These are phyloP conservation scores for Caenorhabditis brenneri DNA, from an alignment of 1,140 invertebrate species.

Conservation along the genomic window DNA sequence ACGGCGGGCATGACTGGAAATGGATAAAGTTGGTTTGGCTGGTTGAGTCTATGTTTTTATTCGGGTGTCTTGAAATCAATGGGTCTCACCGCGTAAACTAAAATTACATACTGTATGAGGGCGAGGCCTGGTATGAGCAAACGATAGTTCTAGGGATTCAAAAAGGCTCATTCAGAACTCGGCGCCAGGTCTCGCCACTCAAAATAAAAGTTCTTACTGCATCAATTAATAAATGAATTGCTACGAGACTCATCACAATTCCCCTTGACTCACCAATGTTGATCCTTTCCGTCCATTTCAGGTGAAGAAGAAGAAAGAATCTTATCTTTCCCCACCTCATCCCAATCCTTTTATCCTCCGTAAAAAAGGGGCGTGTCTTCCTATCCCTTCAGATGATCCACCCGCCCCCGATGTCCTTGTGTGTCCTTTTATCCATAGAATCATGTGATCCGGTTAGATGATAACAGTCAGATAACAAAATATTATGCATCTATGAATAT, in stretches of 20 bases:
- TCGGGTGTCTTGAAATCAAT: too few species aligned
- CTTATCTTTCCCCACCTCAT: neutral
- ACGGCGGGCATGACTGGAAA: slow-evolving; percentile 53
- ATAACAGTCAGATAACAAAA: slow-evolving; percentile 18
- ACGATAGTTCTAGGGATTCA: too few species aligned
- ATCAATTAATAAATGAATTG: too few species aligned
- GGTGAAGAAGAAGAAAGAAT: neutral
- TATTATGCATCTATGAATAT: neutral
- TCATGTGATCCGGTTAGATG: slow-evolving; percentile 10
- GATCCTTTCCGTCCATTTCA: slow-evolving; percentile 39
- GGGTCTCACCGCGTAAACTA: too few species aligned
- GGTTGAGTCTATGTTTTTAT: too few species aligned
- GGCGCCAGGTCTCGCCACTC: too few species aligned
- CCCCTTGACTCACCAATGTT: slow-evolving; percentile 7
- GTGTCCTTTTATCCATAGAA: slow-evolving; percentile 14
- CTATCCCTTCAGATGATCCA: neutral
- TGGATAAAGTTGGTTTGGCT: too few species aligned
- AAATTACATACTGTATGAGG: too few species aligned
- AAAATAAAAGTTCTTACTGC: too few species aligned
- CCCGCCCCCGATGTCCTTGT: neutral
- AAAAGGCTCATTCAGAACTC: too few species aligned
- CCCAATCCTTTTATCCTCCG: neutral
- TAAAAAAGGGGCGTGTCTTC: neutral
- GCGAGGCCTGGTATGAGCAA: neutral
- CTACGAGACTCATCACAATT: too few species aligned